Percentiles rank a stretch among this genome's conserved stretches.
Evolutionary conservation across 2,113 vertebrate species (phyloP).

Genomic region (Tympanuchus pallidicinctus): DNA sequence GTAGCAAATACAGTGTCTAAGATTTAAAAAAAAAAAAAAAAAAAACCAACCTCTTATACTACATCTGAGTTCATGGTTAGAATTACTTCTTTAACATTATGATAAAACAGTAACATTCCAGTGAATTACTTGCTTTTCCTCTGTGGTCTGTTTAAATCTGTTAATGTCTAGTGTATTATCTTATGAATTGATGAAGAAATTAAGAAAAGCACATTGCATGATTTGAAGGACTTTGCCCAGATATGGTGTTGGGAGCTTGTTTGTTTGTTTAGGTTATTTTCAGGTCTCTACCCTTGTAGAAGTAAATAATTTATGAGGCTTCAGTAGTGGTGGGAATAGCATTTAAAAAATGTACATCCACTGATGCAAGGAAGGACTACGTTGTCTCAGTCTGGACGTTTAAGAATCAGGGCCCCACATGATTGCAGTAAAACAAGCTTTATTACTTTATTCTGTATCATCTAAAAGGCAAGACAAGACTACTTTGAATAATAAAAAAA

Average conservation of each 20-base stretch:
- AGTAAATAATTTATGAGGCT: rapidly evolving
- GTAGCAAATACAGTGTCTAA: not conserved
- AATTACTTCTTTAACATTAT: not conserved
- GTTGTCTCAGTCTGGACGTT: not conserved
- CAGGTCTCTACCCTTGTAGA: not conserved
- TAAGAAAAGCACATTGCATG: not conserved
- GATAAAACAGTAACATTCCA: not conserved
- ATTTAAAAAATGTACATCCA: not conserved
- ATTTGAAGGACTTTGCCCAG: not conserved
- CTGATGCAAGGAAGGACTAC: not conserved
- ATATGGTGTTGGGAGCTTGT: no score
- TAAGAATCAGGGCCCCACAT: not conserved
- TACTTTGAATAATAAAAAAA: not conserved
- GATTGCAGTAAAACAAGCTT: not conserved
- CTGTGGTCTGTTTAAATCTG: not conserved
- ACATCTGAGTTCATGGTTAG: not conserved
- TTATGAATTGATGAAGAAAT: not conserved
- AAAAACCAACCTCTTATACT: not conserved
- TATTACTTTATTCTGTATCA: not conserved
- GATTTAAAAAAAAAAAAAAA: not conserved
- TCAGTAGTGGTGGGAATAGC: not conserved
- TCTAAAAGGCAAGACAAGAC: not conserved
- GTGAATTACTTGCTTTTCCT: not conserved
- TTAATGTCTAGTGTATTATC: not conserved
- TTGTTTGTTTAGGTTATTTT: not conserved